Conservation (phyloP, 2,113 vertebrate genomes). For the Nothobranchius furzeri region DNA sequence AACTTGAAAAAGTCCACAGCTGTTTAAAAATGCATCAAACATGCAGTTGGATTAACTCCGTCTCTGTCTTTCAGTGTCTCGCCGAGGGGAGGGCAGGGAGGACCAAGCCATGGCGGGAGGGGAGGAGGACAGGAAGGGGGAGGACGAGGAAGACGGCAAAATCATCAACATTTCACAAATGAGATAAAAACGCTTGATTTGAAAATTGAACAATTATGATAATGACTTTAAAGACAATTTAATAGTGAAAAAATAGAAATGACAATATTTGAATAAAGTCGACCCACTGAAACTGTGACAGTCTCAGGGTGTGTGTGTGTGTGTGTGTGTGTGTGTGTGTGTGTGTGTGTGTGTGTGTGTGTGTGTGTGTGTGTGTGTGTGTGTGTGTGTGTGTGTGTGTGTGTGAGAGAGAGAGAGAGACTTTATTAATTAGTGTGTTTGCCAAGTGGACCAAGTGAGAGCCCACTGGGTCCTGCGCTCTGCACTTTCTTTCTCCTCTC, state of each 20-base stretch:
- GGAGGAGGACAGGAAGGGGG: neutral
- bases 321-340: constrained; percentile 36
- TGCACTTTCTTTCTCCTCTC: constrained; percentile 53
- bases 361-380: constrained; percentile 11
- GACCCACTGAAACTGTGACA: constrained; percentile 30
- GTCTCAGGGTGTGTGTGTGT: constrained; percentile 5
- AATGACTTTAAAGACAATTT: constrained; percentile 39
- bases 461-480: constrained; percentile 66
- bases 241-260: constrained; percentile 49
- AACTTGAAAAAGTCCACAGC: constrained; percentile 76
- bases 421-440: constrained; percentile 71
- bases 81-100: constrained; percentile 22
- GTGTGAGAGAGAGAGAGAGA: too few species aligned
- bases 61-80: constrained; percentile 60
- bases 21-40: constrained; percentile 85
- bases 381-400: neutral
- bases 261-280: constrained; percentile 44
- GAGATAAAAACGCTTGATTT: constrained; percentile 25
- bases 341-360: constrained; percentile 12
- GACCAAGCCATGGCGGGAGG: neutral
- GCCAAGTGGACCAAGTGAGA: constrained; percentile 62
- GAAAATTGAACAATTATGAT: constrained; percentile 39
- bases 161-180: constrained; percentile 41
- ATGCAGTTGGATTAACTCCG: constrained; percentile 76
- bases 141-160: neutral